These are phyloP conservation scores for Tetrax tetrax DNA, from an alignment of 2,113 vertebrate genomes.

Conservation along the genomic window DNA sequence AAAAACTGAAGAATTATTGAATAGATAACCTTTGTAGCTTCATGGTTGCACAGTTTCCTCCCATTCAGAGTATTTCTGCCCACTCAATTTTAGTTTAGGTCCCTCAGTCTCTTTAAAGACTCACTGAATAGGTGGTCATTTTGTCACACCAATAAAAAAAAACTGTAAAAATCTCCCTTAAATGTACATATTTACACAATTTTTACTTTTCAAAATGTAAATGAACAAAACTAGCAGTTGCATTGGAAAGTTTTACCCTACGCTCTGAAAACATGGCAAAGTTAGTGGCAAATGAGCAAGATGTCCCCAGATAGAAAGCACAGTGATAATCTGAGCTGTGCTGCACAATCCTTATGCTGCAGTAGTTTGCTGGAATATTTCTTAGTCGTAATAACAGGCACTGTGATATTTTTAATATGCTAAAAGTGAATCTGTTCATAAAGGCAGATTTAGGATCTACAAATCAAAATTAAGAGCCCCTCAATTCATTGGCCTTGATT, in stretches of 20 bases:
- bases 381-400: too few relatives aligned
- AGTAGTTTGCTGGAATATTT: too few relatives aligned
- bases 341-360: too few relatives aligned
- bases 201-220: neutral
- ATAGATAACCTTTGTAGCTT: neutral
- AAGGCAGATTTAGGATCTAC: too few relatives aligned
- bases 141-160: neutral
- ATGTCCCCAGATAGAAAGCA: too few relatives aligned
- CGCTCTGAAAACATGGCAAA: too few relatives aligned
- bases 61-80: neutral
- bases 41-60: neutral
- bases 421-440: too few relatives aligned
- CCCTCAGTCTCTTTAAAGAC: neutral
- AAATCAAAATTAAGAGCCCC: too few relatives aligned
- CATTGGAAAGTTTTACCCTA: neutral
- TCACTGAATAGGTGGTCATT: neutral
- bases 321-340: too few relatives aligned
- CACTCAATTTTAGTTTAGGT: neutral
- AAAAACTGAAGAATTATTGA: neutral
- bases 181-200: neutral
- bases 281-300: too few relatives aligned
- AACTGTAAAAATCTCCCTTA: neutral
- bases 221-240: neutral
- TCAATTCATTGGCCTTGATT: too few relatives aligned
- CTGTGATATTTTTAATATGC: too few relatives aligned